phyloP scores from a whole-genome alignment of 2,797 vertebrate species.

The Anguilla marmorata region DNA sequence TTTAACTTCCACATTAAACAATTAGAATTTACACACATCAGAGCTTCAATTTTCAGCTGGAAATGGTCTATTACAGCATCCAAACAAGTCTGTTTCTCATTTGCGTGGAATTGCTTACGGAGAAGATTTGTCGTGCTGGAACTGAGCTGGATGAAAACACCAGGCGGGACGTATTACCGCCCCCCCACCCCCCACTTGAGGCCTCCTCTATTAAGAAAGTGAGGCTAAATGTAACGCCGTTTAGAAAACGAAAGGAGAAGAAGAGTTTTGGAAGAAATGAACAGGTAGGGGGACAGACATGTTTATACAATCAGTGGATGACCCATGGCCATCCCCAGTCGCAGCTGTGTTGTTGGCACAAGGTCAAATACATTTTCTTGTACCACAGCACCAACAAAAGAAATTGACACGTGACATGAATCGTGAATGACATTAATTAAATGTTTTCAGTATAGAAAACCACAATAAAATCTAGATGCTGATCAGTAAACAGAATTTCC shows the following conservation, averaged over 20 bases:
- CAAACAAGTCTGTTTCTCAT: conserved; percentile 23
- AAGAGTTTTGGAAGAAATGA: not conserved
- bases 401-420: conserved; percentile 7
- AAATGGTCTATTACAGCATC: conserved; percentile 4
- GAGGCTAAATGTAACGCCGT: not conserved
- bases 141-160: not conserved
- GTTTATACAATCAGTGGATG: not conserved
- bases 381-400: conserved; percentile 19
- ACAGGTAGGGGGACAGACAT: not conserved
- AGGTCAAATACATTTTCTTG: conserved; percentile 12
- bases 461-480: conserved; percentile 27
- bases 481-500: conserved; percentile 16
- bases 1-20: not conserved
- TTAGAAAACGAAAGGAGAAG: not conserved
- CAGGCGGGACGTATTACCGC: not conserved
- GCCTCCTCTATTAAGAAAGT: not conserved
- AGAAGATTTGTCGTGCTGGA: not conserved
- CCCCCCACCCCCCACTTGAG: not conserved
- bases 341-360: conserved; percentile 15
- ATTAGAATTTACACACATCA: not conserved
- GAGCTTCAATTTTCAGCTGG: not conserved
- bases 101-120: not conserved
- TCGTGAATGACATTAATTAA: not conserved
- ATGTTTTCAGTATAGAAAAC: not conserved
- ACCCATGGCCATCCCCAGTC: not conserved